Evolutionary conservation across 2,888 invertebrate species (phyloP).

Genomic region (Thereva nobilitata): DNA sequence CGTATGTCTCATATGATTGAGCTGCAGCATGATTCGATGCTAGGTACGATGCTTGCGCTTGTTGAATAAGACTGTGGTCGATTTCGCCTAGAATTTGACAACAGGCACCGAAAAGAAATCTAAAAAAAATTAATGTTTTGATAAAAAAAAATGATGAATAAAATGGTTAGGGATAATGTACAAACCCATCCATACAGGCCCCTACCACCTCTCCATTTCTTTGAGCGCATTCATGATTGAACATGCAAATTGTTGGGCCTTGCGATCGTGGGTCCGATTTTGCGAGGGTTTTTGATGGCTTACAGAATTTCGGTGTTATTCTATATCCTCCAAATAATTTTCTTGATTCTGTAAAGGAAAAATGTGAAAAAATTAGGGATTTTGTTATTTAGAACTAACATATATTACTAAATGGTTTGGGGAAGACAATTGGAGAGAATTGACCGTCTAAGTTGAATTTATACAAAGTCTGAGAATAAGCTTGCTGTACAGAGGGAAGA

Average conservation of each 20-base stretch:
- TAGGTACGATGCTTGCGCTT: conserved; percentile 50
- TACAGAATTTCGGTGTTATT: conserved; percentile 81
- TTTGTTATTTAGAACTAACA: no score
- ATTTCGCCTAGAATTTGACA: conserved; percentile 71
- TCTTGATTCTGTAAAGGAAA: conserved; percentile 58
- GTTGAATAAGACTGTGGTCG: conserved; percentile 54
- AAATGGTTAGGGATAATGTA: conserved; percentile 34
- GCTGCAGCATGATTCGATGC: conserved; percentile 48
- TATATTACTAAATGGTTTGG: no score
- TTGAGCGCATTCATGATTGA: conserved; percentile 85
- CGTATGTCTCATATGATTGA: conserved; percentile 47
- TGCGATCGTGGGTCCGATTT: conserved; percentile 62
- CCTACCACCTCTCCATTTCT: conserved; percentile 83
- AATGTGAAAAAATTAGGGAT: background rate
- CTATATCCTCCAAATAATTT: conserved; percentile 85
- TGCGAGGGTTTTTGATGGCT: conserved; percentile 68
- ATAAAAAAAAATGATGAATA: background rate
- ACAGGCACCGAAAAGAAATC: conserved; percentile 86
- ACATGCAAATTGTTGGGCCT: conserved; percentile 86
- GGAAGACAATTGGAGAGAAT: no score
- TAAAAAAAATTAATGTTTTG: conserved; percentile 7
- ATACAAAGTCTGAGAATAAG: no score
- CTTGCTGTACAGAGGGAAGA: no score
- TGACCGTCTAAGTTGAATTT: no score
- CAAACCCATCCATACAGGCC: conserved; percentile 83